These are phyloP conservation scores for Ostrea edulis DNA, from an alignment of 1,140 invertebrate genomes.

Conservation along the genomic window DNA sequence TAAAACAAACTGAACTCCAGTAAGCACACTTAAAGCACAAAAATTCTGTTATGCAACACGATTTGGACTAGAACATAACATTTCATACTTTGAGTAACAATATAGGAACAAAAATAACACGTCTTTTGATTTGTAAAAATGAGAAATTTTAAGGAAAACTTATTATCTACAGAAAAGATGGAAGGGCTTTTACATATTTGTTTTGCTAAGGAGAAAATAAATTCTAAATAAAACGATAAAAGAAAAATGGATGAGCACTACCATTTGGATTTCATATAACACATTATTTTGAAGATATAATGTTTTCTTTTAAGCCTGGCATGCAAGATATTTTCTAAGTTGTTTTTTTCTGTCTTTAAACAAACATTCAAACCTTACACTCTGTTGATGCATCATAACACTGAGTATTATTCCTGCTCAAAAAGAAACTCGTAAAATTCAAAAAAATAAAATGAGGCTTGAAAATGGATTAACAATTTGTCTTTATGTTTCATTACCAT, in stretches of 20 bases:
- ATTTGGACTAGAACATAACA: slow-evolving; percentile 23
- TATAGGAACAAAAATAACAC: not conserved
- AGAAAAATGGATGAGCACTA: not conserved
- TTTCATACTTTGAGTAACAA: not conserved
- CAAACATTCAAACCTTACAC: too few species aligned
- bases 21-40: slow-evolving; percentile 15
- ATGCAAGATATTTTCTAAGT: too few species aligned
- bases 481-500: too few species aligned
- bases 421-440: too few species aligned
- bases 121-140: slow-evolving; percentile 9
- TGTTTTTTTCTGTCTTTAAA: too few species aligned
- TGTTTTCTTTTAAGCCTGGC: not conserved
- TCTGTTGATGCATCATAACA: too few species aligned
- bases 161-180: not conserved
- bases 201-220: not conserved
- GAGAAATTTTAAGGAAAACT: not conserved
- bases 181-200: not conserved
- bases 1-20: not conserved
- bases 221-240: not conserved
- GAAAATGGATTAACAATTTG: too few species aligned
- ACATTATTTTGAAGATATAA: not conserved
- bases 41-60: not conserved
- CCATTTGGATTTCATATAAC: not conserved
- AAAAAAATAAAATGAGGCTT: too few species aligned
- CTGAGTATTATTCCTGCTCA: too few species aligned